phyloP scores from a whole-genome alignment of 2,797 vertebrate species.

The Mormyrus hasselquistii region DNA sequence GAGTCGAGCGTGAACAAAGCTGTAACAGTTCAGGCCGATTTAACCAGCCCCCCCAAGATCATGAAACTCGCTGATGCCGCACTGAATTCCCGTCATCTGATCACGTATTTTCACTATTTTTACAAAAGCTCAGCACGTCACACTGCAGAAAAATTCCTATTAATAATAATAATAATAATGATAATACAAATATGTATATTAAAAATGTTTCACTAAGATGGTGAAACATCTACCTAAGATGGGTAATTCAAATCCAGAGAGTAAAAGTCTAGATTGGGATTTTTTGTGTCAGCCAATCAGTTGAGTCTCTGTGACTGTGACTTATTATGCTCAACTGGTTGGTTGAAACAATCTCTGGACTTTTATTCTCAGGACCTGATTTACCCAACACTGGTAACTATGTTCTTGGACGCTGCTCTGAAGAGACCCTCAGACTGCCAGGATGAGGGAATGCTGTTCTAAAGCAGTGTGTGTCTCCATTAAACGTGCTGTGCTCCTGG shows the following conservation, averaged over 20 bases:
- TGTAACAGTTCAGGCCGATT: neutral
- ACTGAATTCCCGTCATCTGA: neutral
- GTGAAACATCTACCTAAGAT: neutral
- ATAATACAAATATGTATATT: neutral
- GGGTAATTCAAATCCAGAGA: neutral
- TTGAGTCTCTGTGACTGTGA: neutral
- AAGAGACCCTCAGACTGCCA: neutral
- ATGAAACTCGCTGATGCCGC: neutral
- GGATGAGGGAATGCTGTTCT: neutral
- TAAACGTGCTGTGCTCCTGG: neutral
- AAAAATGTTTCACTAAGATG: neutral
- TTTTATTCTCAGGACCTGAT: neutral
- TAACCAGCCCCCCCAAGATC: too few species aligned
- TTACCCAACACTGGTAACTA: neutral
- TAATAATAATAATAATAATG: neutral
- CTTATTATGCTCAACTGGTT: neutral
- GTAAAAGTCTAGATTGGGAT: neutral
- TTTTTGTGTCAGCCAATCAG: neutral
- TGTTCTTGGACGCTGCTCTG: neutral
- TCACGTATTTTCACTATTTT: neutral
- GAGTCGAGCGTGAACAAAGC: neutral
- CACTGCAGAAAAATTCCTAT: neutral
- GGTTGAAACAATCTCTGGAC: neutral
- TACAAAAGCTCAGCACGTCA: neutral
- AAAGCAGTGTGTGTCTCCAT: neutral